These are phyloP conservation scores for Corydoras maculifer DNA, from an alignment of 2,113 vertebrate species.

Conservation along the genomic window DNA sequence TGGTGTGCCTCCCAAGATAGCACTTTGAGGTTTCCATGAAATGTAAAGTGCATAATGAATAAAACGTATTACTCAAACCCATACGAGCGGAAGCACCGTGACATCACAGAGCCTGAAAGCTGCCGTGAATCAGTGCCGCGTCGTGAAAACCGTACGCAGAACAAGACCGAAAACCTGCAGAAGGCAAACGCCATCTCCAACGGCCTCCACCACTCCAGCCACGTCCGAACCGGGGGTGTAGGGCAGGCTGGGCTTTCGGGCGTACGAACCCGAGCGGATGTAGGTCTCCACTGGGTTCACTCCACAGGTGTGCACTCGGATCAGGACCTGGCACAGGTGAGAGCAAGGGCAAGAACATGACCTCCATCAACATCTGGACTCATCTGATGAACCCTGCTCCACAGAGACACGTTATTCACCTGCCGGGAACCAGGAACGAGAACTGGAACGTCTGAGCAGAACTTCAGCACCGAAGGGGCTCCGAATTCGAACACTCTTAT, in stretches of 20 bases:
- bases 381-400: not conserved
- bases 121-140: too few relatives aligned
- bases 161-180: conserved; percentile 69
- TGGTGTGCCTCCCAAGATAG: too few relatives aligned
- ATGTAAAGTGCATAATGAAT: too few relatives aligned
- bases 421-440: conserved; percentile 70
- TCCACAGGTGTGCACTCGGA: conserved; percentile 80
- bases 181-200: conserved; percentile 67
- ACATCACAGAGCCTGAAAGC: too few relatives aligned
- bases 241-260: conserved; percentile 68
- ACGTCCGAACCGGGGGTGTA: conserved; percentile 83
- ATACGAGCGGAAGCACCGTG: too few relatives aligned
- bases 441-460: conserved; percentile 64
- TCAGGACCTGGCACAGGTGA: conserved; percentile 72
- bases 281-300: conserved; percentile 92
- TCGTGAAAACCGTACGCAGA: not conserved
- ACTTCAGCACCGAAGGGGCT: conserved; percentile 75
- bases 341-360: not conserved
- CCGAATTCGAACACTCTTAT: conserved; percentile 84
- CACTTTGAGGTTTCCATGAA: too few relatives aligned
- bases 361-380: too few relatives aligned
- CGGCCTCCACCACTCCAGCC: conserved; percentile 71
- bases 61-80: too few relatives aligned
- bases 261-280: conserved; percentile 72
- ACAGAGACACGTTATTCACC: conserved; percentile 52